These are phyloP conservation scores for Holocentrus rufus DNA, from an alignment of 2,797 vertebrate species.

Conservation along the genomic window DNA sequence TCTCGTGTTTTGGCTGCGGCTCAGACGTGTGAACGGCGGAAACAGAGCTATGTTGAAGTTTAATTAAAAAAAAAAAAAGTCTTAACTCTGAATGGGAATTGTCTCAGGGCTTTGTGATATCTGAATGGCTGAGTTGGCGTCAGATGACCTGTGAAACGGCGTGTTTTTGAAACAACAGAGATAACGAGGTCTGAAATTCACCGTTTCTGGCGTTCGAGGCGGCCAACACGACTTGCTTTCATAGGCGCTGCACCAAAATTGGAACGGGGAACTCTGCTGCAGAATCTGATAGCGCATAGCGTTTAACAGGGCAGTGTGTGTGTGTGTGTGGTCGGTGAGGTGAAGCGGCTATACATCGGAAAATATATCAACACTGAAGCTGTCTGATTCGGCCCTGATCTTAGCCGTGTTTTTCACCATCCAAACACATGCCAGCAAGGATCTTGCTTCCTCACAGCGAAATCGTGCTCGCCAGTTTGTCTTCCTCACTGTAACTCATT, in stretches of 20 bases:
- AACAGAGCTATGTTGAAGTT: slow-evolving; percentile 52
- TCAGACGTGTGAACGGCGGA: slow-evolving; percentile 52
- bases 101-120: slow-evolving; percentile 64
- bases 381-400: too few relatives aligned
- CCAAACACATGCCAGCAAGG: neutral
- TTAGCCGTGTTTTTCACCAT: too few relatives aligned
- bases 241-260: slow-evolving; percentile 49
- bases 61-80: slow-evolving; percentile 56
- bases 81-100: slow-evolving; percentile 69
- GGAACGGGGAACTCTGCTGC: slow-evolving; percentile 44
- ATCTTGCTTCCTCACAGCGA: too few relatives aligned
- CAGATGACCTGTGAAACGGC: slow-evolving; percentile 62
- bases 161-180: slow-evolving; percentile 55
- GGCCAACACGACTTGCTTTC: slow-evolving; percentile 44
- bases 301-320: slow-evolving; percentile 64
- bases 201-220: slow-evolving; percentile 61
- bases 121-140: slow-evolving; percentile 54
- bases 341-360: slow-evolving; percentile 14
- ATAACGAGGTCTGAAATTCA: slow-evolving; percentile 68
- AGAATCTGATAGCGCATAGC: slow-evolving; percentile 53
- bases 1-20: slow-evolving; percentile 38
- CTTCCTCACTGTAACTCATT: neutral
- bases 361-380: neutral
- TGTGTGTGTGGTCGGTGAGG: too few relatives aligned
- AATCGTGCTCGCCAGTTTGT: neutral